Base-by-base conservation (phyloP, 2,113 vertebrate species). In the Numenius arquata region DNA sequence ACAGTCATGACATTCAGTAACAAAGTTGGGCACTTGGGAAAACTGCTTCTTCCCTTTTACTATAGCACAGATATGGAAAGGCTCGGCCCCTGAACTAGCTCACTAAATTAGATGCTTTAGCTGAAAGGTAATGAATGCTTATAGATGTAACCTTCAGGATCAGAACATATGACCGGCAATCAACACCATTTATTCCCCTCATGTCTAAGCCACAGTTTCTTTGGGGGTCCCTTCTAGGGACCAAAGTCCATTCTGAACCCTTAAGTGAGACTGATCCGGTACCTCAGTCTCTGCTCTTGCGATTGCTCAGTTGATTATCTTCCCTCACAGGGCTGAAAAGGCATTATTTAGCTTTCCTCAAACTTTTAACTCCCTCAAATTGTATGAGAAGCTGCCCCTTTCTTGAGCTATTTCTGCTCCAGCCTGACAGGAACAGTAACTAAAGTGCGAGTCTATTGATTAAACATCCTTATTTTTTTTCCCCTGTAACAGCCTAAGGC, bases 401-500 rank as follows among this genome's bases (percentile, higher is more conserved):
- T 86, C 84, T 19, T 79, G 67, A 89, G 81, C 68, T 96, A 95
- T 96, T 96, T 86, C 95, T 90, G 89, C 79, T 92, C 19, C 74
- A 92, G 68, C 32, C 86, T 94, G 94, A 96, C 90, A 96, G 77
- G 71, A 96, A 94, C 91, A 76, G 94, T 95, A 97, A 95, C 91
- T 96, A 94, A 96, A 96, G 81, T 87, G 72, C 81, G 92, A 47
- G 63, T 89, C 93, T 96, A 97, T 96, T 92, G 97, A 97, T 97
- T 97, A 95, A 95, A 96, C 92, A 92, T 87, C 92, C 77, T 85
- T 92, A 58, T 85, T 95, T 96, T 95, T 78, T 86, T 80, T 32
- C 2, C 55, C 59, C n/a, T 66, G 90, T 94, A 97, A 97, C 91
- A 88, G 93, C 78, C 25, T 52, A 67, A 75, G 91, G 85, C 94